phyloP scores from a whole-genome alignment of 2,888 invertebrate species.

The Gymnocheta viridis region DNA sequence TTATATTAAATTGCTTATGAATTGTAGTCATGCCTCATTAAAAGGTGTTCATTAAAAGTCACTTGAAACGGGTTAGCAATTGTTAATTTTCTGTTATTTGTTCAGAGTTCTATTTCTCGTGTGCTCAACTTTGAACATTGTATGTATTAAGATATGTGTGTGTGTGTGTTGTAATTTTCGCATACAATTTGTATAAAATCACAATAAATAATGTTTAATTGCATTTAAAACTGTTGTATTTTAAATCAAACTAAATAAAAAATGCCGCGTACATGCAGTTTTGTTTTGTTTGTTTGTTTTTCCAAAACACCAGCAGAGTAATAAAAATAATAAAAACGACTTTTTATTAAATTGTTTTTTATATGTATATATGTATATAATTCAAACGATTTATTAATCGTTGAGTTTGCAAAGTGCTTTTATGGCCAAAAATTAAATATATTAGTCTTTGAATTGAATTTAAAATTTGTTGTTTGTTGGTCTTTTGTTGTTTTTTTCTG shows the following conservation, averaged over 20 bases:
- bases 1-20: conserved; percentile 57
- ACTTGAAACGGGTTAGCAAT: conserved; percentile 68
- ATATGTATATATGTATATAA: too few species aligned
- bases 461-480: conserved; percentile 5
- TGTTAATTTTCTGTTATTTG: conserved; percentile 49
- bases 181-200: conserved; percentile 66
- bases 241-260: conserved; percentile 34
- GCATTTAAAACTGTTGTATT: conserved; percentile 34
- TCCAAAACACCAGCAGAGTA: conserved; percentile 8
- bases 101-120: background rate
- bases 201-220: conserved; percentile 68
- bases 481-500: background rate
- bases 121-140: background rate
- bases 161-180: conserved; percentile 24
- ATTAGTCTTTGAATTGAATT: background rate
- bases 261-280: conserved; percentile 11
- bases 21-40: conserved; percentile 69
- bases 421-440: conserved; percentile 32
- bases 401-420: conserved; percentile 29
- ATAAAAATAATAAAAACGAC: conserved; percentile 32
- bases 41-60: conserved; percentile 70
- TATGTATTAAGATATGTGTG: background rate
- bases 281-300: background rate
- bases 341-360: conserved; percentile 46
- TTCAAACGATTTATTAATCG: conserved; percentile 50